Evolutionary conservation across 2,888 invertebrate species (phyloP), one percentile per base, ranked within the genome.

Genomic region (Teleogryllus oceanicus): DNA sequence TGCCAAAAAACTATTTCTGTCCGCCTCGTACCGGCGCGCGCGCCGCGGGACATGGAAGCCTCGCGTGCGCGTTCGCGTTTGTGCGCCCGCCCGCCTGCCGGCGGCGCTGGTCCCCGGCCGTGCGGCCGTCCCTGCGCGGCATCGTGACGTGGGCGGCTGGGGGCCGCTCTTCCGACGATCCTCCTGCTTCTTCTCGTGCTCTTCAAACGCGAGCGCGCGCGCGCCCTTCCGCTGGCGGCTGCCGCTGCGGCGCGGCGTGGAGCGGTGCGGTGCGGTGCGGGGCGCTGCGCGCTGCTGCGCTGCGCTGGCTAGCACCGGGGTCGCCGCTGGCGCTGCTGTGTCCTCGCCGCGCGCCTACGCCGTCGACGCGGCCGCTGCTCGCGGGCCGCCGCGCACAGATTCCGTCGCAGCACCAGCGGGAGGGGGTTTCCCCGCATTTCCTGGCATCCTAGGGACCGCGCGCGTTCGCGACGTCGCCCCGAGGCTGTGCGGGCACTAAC

Each of bases 111-210:
- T 37, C 37, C 8, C 5, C 37, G 37, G 37, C 37, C 0, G 37
- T 8, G 37, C 37, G 0, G 37, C 37, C 37, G 37, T 37, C 37
- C 77, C 81, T 78, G 50, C 81, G 81, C 78, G 81, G 81, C 81
- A 81, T 81, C 50, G 74, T 74, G 24, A 16, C n/a, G 62, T 62
- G 37, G 74, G 79, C 50, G 62, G 16, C 62, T 62, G n/a, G n/a
- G 16, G 16, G 62, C n/a, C 62, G 62, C 62, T 62, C 62, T 5
- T 37, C 37, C 37, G 37, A 37, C 16, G 62, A 62, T n/a, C 62
- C 62, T 13, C 13, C n/a, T 13, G 62, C 62, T 62, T 62, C 16
- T 62, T 62, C 16, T 37, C 37, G 37, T 37, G 13, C 62, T 62
- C 62, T 16, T 62, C 62, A 8, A 37, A 62, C 62, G 13, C 51